phyloP scores from a whole-genome alignment of 2,888 invertebrate genomes.

The Hypolimnas misippus region DNA sequence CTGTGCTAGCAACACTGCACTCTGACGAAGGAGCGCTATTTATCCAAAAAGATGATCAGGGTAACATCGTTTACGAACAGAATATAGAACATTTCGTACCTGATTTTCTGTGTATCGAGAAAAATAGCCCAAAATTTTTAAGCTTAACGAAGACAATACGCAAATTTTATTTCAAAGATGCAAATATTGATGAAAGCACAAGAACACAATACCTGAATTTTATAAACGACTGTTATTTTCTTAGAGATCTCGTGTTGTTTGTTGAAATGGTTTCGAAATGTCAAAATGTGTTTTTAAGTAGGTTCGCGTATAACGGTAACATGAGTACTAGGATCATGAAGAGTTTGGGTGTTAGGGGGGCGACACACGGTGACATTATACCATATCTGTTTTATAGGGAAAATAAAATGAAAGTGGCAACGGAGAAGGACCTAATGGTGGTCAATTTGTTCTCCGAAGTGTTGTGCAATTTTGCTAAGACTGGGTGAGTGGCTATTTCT shows the following conservation, averaged over 20 bases:
- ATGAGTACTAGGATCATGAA: slow-evolving; percentile 65
- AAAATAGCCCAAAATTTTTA: slow-evolving; percentile 44
- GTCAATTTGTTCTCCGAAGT: slow-evolving; percentile 60
- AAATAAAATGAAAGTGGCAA: slow-evolving; percentile 55
- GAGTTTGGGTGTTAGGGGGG: slow-evolving; percentile 59
- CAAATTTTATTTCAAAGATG: slow-evolving; percentile 61
- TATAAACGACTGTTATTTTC: slow-evolving; percentile 61
- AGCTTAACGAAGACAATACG: slow-evolving; percentile 51
- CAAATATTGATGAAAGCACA: slow-evolving; percentile 44
- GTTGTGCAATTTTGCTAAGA: slow-evolving; percentile 68
- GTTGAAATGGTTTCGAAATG: slow-evolving; percentile 53
- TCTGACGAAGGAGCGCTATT: slow-evolving; percentile 68
- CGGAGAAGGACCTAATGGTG: slow-evolving; percentile 54
- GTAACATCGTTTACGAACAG: slow-evolving; percentile 55
- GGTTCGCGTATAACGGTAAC: slow-evolving; percentile 64
- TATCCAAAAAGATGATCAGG: slow-evolving; percentile 52
- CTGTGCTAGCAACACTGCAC: slow-evolving; percentile 55
- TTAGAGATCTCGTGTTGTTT: slow-evolving; percentile 55
- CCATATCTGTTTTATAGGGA: slow-evolving; percentile 70
- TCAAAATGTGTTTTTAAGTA: slow-evolving; percentile 55
- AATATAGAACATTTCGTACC: slow-evolving; percentile 64
- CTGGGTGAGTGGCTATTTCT: slow-evolving; percentile 59
- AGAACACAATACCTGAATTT: slow-evolving; percentile 58
- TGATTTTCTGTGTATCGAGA: slow-evolving; percentile 49
- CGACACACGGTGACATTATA: slow-evolving; percentile 69